Base-by-base conservation (phyloP, 2,888 invertebrate species). In the Heliconius erato region DNA sequence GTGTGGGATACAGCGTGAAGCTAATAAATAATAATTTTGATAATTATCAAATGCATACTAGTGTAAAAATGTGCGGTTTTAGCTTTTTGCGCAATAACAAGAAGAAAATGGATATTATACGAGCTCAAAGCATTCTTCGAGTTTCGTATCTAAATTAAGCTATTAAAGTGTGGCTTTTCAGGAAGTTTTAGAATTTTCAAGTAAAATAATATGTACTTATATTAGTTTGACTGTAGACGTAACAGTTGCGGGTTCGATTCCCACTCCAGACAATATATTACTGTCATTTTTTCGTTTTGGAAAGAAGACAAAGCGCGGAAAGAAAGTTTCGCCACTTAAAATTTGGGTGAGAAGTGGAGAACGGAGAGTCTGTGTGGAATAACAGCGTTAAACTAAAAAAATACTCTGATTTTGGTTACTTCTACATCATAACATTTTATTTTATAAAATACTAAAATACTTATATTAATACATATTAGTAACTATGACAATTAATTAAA, bases 121-220 rank as follows among this genome's bases (percentile, higher is more conserved):
- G 1, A 19, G 78, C 69, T 78, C 81, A 81, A 81, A 81, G 81
- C 81, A 72, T 81, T 78, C 81, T 65, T 72, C 44, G 19, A 28
- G 32, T 63, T 78, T 71, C 32, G 49, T 71, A 59, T 78, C 32
- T 32, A 35, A 76, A 63, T 76, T 26, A 63, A 63, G 63, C n/a
- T 40, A 63, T 76, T 40, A 76, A 63, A 19, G 9, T 40, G n/a
- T 44, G 44, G 72, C 1, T 59, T 63, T 76, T 76, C 59, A 54
- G 32, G 12, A 12, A 19, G 28, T 28, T 14, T 67, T 28, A 67
- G 14, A 67, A 28, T 67, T 67, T 67, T 4, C n/a, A 63, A 2
- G 9, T 23, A 7, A 7, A n/a, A 63, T n/a, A n/a, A 9, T n/a
- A 63, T 63, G 3, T 11, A 12, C n/a, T 11, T 9, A 35, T 35